phyloP scores from a whole-genome alignment of 2,797 vertebrate genomes.

The Champsocephalus gunnari region DNA sequence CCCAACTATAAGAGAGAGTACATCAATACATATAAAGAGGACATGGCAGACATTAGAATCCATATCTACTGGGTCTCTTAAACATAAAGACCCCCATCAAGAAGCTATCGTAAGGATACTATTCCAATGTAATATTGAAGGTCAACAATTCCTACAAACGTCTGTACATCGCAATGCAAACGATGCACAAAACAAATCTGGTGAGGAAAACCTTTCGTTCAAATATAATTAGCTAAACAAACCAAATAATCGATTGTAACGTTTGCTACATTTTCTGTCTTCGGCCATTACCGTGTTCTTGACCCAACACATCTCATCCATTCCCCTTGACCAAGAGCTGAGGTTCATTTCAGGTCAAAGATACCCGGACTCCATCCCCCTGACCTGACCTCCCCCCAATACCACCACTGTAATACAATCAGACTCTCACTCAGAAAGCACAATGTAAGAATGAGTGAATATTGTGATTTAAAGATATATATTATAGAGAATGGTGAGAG shows the following conservation, averaged over 20 bases:
- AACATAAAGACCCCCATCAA: neutral
- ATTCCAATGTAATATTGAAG: neutral
- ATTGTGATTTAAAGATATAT: conserved; percentile 67
- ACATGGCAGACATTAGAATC: neutral
- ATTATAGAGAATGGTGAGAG: conserved; percentile 52
- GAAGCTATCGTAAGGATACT: neutral
- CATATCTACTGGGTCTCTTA: conserved; percentile 1
- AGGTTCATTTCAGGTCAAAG: conserved; percentile 18
- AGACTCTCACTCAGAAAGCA: conserved; percentile 70
- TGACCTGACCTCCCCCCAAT: neutral
- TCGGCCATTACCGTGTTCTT: neutral
- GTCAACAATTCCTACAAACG: too few relatives aligned
- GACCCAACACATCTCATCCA: conserved; percentile 6
- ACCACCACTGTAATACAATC: conserved; percentile 55
- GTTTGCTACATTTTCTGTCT: neutral
- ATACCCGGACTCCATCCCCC: conserved; percentile 1
- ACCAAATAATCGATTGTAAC: neutral
- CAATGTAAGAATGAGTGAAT: conserved; percentile 76
- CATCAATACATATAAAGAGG: neutral
- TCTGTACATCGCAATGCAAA: too few relatives aligned
- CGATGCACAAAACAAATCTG: too few relatives aligned
- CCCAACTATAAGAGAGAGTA: neutral
- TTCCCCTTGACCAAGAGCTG: neutral
- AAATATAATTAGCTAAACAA: neutral
- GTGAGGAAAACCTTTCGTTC: neutral